Base-by-base conservation (phyloP, 2,888 invertebrate genomes). In the Scaptomyza parva region DNA sequence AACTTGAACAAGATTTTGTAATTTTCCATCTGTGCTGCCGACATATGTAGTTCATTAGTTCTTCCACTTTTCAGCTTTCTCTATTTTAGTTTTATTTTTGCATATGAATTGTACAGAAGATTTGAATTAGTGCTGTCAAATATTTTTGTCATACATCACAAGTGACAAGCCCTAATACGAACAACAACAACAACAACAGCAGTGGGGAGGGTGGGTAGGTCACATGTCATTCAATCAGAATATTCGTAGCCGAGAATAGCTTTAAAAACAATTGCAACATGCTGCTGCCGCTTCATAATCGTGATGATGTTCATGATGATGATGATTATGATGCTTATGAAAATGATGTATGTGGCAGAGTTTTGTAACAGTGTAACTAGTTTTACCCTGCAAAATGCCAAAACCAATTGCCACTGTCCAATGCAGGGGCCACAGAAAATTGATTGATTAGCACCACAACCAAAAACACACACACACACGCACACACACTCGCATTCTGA, bases 71-170 rank as follows among this genome's bases (percentile, higher is more conserved):
- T 1, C 28, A n/a, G 30, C 30, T 54, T 1, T 40, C 18, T 40
- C 26, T 40, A 12, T 39, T 33, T 2, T 11, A 24, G 17, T 45
- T 30, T 37, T 39, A 12, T 65, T 66, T 80, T 69, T 78, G 72
- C 75, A 70, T 81, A 68, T 70, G 64, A 78, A 60, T 68, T 45
- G 64, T 82, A 87, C 83, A 86, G 74, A 78, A 78, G 86, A 83
- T 86, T 86, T 77, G 88, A 86, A 86, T 86, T 86, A 86, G 86
- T 62, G 78, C 80, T 86, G 85, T 87, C 86, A 88, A 80, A 87
- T 78, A 37, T 78, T 80, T 87, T 62, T 74, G 85, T 87, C 86
- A 85, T 85, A 78, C 78, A 79, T 76, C 75, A 75, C 22, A 52
- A 61, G 43, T 57, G 55, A 53, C 55, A 40, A 30, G 26, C 26